These are phyloP conservation scores for Enteromius viviparus DNA, from an alignment of 2,797 vertebrate species.

Conservation along the genomic window DNA sequence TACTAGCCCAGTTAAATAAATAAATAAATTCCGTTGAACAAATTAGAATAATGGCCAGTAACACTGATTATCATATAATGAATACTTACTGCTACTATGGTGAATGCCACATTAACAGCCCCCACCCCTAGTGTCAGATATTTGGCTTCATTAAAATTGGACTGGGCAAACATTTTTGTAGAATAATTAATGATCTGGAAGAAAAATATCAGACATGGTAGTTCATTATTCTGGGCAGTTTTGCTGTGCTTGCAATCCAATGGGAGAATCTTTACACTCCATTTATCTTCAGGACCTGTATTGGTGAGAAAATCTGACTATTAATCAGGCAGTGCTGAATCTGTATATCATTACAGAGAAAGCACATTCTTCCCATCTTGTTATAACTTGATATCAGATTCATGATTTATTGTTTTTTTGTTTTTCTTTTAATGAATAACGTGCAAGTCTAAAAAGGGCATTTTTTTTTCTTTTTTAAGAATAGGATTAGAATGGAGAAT, in stretches of 20 bases:
- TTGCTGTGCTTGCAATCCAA: background rate
- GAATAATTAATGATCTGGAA: conserved; percentile 79
- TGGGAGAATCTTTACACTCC: conserved; percentile 37
- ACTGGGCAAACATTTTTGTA: conserved; percentile 73
- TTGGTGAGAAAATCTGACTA: conserved; percentile 1
- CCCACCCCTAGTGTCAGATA: conserved; percentile 75
- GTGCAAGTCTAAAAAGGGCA: no score
- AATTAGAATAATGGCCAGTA: background rate
- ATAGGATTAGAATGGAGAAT: no score
- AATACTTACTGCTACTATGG: conserved; percentile 72
- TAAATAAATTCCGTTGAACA: background rate
- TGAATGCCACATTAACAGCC: conserved; percentile 73
- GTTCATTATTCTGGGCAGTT: background rate
- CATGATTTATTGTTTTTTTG: background rate
- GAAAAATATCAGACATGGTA: conserved; percentile 28
- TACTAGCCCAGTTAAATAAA: background rate
- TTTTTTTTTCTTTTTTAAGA: no score
- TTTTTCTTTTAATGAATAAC: no score
- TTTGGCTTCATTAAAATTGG: conserved; percentile 71
- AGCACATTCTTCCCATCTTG: background rate
- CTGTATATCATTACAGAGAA: background rate
- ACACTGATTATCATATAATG: background rate
- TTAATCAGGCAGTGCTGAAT: background rate
- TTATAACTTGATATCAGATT: conserved; percentile 7
- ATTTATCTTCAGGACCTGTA: conserved; percentile 23